phyloP scores from a whole-genome alignment of 1,140 invertebrate species.

The Nomia melanderi region DNA sequence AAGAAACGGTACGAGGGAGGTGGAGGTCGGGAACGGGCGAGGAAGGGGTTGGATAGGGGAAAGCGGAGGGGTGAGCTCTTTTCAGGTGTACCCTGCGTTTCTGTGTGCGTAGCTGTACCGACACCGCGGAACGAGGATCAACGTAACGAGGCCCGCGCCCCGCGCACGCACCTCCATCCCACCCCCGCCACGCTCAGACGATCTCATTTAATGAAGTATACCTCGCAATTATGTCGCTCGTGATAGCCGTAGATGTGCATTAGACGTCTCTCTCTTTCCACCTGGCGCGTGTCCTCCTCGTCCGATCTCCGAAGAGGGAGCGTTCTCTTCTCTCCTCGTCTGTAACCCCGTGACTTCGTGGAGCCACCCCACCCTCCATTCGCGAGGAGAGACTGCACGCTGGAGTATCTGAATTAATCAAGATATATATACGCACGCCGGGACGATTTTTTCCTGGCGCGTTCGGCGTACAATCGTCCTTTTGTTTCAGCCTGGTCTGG shows the following conservation, averaged over 20 bases:
- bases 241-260: slow-evolving; percentile 47
- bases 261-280: slow-evolving; percentile 41
- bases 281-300: background rate
- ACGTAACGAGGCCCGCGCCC: slow-evolving; percentile 33
- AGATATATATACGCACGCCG: slow-evolving; percentile 6
- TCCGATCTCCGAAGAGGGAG: background rate
- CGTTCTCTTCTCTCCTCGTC: slow-evolving; percentile 6
- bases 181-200: slow-evolving; percentile 28
- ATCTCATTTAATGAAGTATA: slow-evolving; percentile 54
- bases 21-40: background rate
- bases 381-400: slow-evolving; percentile 7
- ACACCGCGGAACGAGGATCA: slow-evolving; percentile 9
- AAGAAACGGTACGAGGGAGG: background rate
- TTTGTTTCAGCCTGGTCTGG: slow-evolving; percentile 42
- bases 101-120: background rate
- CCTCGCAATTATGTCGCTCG: slow-evolving; percentile 51
- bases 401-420: slow-evolving; percentile 50
- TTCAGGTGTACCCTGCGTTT: slow-evolving; percentile 2
- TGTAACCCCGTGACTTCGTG: slow-evolving; percentile 20
- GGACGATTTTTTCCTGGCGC: slow-evolving; percentile 29
- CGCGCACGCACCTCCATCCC: background rate
- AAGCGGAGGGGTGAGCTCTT: background rate
- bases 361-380: background rate
- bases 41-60: background rate
- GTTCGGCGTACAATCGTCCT: slow-evolving; percentile 42